These are phyloP conservation scores for Dunckerocampus dactyliophorus DNA, from an alignment of 2,113 vertebrate species.

Conservation along the genomic window DNA sequence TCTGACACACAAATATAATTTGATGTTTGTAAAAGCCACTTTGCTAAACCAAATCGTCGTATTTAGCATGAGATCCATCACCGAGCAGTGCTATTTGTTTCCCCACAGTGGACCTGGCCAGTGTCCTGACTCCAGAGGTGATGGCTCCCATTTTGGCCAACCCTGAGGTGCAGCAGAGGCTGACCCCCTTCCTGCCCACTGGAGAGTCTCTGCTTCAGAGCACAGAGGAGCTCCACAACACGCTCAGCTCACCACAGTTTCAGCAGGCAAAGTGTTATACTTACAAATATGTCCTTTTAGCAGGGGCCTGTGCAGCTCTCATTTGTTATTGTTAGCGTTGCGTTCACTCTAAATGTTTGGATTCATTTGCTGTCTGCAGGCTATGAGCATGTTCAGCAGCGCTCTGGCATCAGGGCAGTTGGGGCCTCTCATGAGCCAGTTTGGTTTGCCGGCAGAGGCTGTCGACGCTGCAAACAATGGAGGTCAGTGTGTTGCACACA, in stretches of 20 bases:
- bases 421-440: slow-evolving; percentile 95
- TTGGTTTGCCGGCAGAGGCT: slow-evolving; percentile 88
- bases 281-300: no score
- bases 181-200: slow-evolving; percentile 90
- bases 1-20: no score
- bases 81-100: neutral
- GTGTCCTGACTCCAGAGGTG: slow-evolving; percentile 91
- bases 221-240: slow-evolving; percentile 92
- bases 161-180: slow-evolving; percentile 88
- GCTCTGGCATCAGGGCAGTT: slow-evolving; percentile 94
- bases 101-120: slow-evolving; percentile 85
- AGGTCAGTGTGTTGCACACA: slow-evolving; percentile 69
- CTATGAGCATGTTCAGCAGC: slow-evolving; percentile 97
- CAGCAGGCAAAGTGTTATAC: slow-evolving; percentile 81
- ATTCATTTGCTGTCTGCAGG: slow-evolving; percentile 61
- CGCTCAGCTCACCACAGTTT: slow-evolving; percentile 93
- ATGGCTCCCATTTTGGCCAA: slow-evolving; percentile 97
- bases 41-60: no score
- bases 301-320: no score
- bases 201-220: slow-evolving; percentile 91
- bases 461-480: slow-evolving; percentile 96
- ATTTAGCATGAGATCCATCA: no score
- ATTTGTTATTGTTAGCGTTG: no score
- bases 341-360: no score
- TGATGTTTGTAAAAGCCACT: no score